phyloP scores from a whole-genome alignment of 2,888 invertebrate genomes.

The Arrhopalites spinosus region DNA sequence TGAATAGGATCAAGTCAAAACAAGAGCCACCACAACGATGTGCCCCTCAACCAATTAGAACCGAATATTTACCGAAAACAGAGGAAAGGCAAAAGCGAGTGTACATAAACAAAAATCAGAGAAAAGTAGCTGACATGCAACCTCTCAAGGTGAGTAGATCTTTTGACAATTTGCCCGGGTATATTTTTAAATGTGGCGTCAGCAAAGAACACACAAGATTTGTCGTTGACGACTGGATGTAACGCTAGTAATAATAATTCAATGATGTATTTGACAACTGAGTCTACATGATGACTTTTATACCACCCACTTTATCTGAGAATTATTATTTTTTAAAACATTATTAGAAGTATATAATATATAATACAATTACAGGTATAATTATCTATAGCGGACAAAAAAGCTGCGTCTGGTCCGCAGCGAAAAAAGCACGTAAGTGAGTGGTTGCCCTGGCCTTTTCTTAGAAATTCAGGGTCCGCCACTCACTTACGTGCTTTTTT shows the following conservation, averaged over 20 bases:
- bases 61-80: slow-evolving; percentile 24
- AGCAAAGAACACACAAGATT: too few species aligned
- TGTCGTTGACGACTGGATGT: too few species aligned
- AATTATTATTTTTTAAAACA: neutral
- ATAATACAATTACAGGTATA: too few species aligned
- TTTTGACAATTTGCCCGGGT: neutral
- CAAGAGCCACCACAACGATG: neutral
- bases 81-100: slow-evolving; percentile 45
- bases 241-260: slow-evolving; percentile 18
- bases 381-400: too few species aligned
- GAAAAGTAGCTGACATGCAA: slow-evolving; percentile 54
- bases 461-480: too few species aligned
- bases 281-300: slow-evolving; percentile 28
- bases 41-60: neutral
- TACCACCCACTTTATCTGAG: slow-evolving; percentile 34
- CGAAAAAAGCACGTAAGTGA: too few species aligned
- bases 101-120: slow-evolving; percentile 48
- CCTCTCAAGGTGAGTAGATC: slow-evolving; percentile 34
- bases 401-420: too few species aligned
- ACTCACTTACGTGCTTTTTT: too few species aligned
- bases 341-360: too few species aligned
- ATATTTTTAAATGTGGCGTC: too few species aligned
- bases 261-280: slow-evolving; percentile 15
- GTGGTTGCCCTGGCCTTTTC: too few species aligned
- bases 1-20: neutral